Percentiles rank a stretch among this genome's conserved stretches.
Conservation (phyloP, 2,113 vertebrate species). For the Daboia siamensis region DNA sequence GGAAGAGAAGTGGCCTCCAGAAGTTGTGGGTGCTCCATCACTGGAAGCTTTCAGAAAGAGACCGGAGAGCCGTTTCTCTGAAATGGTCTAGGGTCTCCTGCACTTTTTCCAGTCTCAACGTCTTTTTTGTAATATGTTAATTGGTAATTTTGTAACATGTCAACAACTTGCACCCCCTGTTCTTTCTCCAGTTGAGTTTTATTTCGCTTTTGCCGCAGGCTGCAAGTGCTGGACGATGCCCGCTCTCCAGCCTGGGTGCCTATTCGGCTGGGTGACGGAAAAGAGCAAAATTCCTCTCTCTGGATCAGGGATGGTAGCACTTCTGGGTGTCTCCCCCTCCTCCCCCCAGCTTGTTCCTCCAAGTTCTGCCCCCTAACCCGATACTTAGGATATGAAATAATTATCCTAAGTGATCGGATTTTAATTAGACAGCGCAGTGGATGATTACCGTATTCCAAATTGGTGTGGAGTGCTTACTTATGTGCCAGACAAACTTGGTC, state of each 20-base stretch:
- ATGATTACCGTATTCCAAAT: conserved; percentile 67
- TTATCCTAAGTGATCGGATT: conserved; percentile 66
- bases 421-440: conserved; percentile 65
- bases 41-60: too few species aligned
- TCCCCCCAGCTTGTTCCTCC: neutral
- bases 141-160: neutral
- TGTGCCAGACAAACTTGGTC: conserved; percentile 68
- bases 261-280: neutral
- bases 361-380: conserved; percentile 45
- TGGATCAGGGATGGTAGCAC: neutral
- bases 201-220: too few species aligned
- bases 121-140: neutral
- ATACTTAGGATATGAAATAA: conserved; percentile 61
- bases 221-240: neutral
- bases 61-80: too few species aligned
- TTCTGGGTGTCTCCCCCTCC: neutral
- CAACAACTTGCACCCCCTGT: neutral
- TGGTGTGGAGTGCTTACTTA: conserved; percentile 65
- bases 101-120: too few species aligned
- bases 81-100: too few species aligned
- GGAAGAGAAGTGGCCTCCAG: too few species aligned
- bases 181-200: neutral
- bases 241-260: neutral
- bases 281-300: neutral
- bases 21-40: too few species aligned